Base-by-base conservation (phyloP, 2,888 invertebrate genomes). In the Epinotia bilunana region DNA sequence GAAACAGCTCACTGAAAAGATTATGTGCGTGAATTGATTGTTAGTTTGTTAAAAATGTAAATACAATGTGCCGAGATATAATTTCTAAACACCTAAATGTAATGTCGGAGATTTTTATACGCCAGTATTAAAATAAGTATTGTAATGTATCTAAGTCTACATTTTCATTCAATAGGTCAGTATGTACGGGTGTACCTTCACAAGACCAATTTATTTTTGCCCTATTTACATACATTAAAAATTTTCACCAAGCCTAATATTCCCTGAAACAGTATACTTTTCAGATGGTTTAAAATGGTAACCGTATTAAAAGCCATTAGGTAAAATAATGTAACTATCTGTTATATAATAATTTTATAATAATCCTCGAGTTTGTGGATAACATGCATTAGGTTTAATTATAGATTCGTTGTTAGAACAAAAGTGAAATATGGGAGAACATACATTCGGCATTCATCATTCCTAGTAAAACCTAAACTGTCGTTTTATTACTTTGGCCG, bases 51-150 rank as follows among this genome's bases (percentile, higher is more conserved):
- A 18, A 18, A 13, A 72, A 9, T 72, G 64, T 60, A 72, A 64
- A 65, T 65, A 60, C 20, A 16, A 28, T 65, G 20, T 33, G 57
- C 2, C 23, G 46, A 72, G 71, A 7, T 20, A 63, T 43, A 57
- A 72, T 72, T 64, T 18, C 28, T 6, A 39, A 58, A 11, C 9
- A 58, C 18, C 64, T 58, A 64, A 58, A 13, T 63, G 20, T 64
- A 61, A 60, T 43, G 60, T 61, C 49, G 20, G 67, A 68, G 39
- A 69, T 76, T 76, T 74, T 76, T 76, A 70, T 73, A 73, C 64
- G 76, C 69, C 76, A 69, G 43, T 74, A 69, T 43, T 55, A 69
- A 53, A 20, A 49, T 64, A 63, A 63, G 70, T 74, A 74, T 46
- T 61, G 33, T 57, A 63, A 16, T 28, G 57, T 65, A 70, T 11